Percentiles rank a stretch among this genome's conserved stretches.
These are phyloP conservation scores for Carlito syrichta DNA, from an alignment of 2,113 vertebrate genomes.

Conservation along the genomic window DNA sequence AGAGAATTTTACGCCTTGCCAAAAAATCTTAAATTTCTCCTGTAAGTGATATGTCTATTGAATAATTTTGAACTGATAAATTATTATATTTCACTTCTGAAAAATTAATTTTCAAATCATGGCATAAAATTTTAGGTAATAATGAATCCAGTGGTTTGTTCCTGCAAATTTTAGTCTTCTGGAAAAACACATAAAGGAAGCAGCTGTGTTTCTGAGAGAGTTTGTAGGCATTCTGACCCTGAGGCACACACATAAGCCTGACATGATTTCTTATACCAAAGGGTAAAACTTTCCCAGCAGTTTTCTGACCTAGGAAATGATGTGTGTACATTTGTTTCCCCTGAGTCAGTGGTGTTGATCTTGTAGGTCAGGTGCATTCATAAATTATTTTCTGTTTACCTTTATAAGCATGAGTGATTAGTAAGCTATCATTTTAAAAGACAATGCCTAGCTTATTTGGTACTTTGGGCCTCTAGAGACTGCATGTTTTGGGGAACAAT, in stretches of 20 bases:
- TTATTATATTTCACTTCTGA: neutral
- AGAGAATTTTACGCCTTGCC: neutral
- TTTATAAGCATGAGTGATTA: neutral
- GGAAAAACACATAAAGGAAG: neutral
- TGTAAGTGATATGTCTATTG: neutral
- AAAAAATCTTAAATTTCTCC: neutral
- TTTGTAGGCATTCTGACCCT: neutral
- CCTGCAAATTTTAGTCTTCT: neutral
- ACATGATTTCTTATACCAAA: neutral
- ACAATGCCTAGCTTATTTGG: neutral
- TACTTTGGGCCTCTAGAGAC: neutral
- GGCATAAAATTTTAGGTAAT: neutral
- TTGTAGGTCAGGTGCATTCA: neutral
- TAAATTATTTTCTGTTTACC: neutral
- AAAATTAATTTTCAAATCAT: neutral
- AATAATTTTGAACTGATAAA: neutral
- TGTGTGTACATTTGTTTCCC: neutral
- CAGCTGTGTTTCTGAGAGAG: neutral
- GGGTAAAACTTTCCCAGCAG: neutral
- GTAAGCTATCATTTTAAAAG: neutral
- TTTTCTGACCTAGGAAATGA: conserved; percentile 4
- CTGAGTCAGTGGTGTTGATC: neutral
- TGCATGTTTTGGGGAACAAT: neutral
- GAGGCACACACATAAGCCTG: neutral
- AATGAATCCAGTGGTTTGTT: neutral